Evolutionary conservation across 2,797 vertebrate genomes (phyloP).

Genomic region (Nothura maculosa): DNA sequence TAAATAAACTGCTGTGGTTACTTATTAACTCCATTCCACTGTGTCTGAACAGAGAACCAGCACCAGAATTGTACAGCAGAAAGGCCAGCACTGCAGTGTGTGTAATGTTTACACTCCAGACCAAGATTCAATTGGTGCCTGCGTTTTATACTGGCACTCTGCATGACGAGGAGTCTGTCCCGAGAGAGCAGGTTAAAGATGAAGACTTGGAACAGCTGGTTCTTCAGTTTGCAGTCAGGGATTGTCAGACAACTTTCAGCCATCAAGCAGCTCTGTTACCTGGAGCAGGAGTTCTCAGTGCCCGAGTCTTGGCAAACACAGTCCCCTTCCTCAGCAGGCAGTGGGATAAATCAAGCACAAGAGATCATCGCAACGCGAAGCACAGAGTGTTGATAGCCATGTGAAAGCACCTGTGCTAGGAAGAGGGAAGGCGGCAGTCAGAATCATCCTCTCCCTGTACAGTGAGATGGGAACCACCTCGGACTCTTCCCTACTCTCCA

Average conservation of each 20-base stretch:
- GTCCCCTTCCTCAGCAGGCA: not conserved
- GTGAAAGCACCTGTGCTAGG: not conserved
- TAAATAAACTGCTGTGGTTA: conserved; percentile 20
- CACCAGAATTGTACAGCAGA: not conserved
- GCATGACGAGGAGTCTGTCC: not conserved
- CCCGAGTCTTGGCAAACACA: not conserved
- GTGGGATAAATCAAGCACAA: not conserved
- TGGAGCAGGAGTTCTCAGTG: not conserved
- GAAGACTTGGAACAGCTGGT: not conserved
- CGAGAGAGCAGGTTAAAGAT: conserved; percentile 9
- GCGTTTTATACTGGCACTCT: not conserved
- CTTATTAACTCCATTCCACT: conserved; percentile 44
- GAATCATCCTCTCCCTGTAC: not conserved
- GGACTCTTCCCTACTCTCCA: not conserved
- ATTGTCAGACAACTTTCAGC: not conserved
- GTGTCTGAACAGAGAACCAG: not conserved
- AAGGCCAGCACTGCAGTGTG: not conserved
- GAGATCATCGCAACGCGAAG: not conserved
- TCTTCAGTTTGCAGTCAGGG: not conserved
- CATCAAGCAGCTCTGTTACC: not conserved
- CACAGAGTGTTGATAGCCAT: not conserved
- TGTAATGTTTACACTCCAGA: not conserved
- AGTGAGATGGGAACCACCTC: not conserved
- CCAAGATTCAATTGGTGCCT: conserved; percentile 16
- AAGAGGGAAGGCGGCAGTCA: not conserved